Evolutionary conservation across 2,888 invertebrate species (phyloP).

Genomic region (Elmis aenea): DNA sequence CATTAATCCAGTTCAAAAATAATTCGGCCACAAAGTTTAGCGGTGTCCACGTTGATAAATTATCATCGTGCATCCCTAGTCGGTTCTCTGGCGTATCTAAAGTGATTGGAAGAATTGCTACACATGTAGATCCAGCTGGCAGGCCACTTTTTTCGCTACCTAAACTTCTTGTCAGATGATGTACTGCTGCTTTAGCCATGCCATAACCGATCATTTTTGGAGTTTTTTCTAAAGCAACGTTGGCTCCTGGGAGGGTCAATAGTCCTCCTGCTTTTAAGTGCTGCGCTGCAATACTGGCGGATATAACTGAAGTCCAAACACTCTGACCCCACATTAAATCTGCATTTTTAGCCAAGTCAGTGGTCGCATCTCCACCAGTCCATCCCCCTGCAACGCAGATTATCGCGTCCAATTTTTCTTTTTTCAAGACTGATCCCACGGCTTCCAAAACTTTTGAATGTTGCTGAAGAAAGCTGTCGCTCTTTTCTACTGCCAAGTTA

Average conservation of each 20-base stretch:
- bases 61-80: conserved; percentile 95
- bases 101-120: conserved; percentile 86
- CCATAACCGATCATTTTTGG: conserved; percentile 65
- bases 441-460: conserved; percentile 63
- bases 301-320: conserved; percentile 86
- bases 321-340: conserved; percentile 94
- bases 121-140: conserved; percentile 68
- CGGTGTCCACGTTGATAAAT: conserved; percentile 89
- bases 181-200: conserved; percentile 87
- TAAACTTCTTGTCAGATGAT: conserved; percentile 87
- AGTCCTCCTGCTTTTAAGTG: conserved; percentile 79
- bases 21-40: conserved; percentile 82
- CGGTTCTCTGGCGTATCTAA: conserved; percentile 98
- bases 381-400: conserved; percentile 96
- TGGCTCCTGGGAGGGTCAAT: conserved; percentile 83
- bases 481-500: conserved; percentile 74
- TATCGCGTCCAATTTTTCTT: conserved; percentile 80
- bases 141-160: conserved; percentile 78
- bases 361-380: conserved; percentile 85
- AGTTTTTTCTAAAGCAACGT: conserved; percentile 77
- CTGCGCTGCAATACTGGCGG: conserved; percentile 74
- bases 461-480: conserved; percentile 67
- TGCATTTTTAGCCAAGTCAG: conserved; percentile 79
- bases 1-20: conserved; percentile 76
- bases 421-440: conserved; percentile 59